Conservation (phyloP, 2,797 vertebrate genomes). For the Schizopygopsis pylzovi region DNA sequence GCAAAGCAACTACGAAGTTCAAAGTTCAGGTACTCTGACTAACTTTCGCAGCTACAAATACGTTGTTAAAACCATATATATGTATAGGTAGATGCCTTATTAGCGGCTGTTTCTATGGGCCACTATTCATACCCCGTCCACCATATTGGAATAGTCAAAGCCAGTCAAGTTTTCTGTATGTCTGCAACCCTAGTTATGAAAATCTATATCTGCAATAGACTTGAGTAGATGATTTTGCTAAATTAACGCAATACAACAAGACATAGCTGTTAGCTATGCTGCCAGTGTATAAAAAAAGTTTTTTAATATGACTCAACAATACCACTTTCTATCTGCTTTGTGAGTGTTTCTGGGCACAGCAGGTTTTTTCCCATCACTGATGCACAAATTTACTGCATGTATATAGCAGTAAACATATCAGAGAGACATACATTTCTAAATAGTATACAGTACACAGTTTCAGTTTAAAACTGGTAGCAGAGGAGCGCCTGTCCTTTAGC, state of each 20-base stretch:
- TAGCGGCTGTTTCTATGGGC: not conserved
- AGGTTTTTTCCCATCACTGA: not conserved
- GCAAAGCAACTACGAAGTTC: too few relatives aligned
- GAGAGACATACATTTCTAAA: not conserved
- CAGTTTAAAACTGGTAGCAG: constrained; percentile 11
- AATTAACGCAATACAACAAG: not conserved
- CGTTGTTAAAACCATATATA: not conserved
- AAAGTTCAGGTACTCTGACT: not conserved
- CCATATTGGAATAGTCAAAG: not conserved
- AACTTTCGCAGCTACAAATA: not conserved
- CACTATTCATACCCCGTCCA: not conserved
- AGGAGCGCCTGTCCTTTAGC: not conserved
- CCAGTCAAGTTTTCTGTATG: too few relatives aligned
- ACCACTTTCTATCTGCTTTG: not conserved
- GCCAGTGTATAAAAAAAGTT: not conserved
- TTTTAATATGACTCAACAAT: not conserved
- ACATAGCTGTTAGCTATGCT: not conserved
- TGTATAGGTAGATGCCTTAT: not conserved
- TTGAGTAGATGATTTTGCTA: too few relatives aligned
- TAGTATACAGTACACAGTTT: constrained; percentile 5
- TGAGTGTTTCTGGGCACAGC: not conserved
- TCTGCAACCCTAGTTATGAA: too few relatives aligned
- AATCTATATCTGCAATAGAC: too few relatives aligned
- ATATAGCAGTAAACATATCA: not conserved
- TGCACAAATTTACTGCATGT: not conserved